Evolutionary conservation across 2,797 vertebrate species (phyloP).

Genomic region (Orientallactaga sibirica): DNA sequence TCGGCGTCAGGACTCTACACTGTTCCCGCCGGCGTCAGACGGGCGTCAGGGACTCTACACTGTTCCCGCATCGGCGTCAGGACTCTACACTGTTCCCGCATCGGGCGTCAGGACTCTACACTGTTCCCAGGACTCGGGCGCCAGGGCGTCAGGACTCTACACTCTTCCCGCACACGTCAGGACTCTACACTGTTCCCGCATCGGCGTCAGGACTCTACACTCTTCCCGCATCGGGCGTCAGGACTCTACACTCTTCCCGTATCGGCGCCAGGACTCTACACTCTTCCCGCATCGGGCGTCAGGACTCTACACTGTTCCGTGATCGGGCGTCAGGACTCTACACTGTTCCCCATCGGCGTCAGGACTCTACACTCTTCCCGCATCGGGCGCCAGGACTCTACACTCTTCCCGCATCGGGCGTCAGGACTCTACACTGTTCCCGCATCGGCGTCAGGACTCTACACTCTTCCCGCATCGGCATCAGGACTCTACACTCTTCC

Average conservation of each 20-base stretch:
- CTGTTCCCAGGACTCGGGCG: too few species aligned
- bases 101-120: neutral
- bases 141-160: too few species aligned
- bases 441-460: too few species aligned
- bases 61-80: neutral
- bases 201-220: too few species aligned
- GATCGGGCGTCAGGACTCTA: too few species aligned
- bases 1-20: too few species aligned
- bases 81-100: neutral
- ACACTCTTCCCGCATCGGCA: neutral
- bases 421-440: neutral
- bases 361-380: neutral
- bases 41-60: too few species aligned
- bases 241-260: neutral
- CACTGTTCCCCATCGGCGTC: too few species aligned
- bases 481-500: neutral
- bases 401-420: neutral
- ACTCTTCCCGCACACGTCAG: neutral
- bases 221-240: neutral
- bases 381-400: too few species aligned
- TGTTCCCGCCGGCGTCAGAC: neutral
- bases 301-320: neutral
- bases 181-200: too few species aligned
- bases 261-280: too few species aligned
- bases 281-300: neutral